A percentile compares a stretch with the other conserved stretches of the same genome.
Conservation (phyloP, 2,113 vertebrate species). For the Arenaria interpres region DNA sequence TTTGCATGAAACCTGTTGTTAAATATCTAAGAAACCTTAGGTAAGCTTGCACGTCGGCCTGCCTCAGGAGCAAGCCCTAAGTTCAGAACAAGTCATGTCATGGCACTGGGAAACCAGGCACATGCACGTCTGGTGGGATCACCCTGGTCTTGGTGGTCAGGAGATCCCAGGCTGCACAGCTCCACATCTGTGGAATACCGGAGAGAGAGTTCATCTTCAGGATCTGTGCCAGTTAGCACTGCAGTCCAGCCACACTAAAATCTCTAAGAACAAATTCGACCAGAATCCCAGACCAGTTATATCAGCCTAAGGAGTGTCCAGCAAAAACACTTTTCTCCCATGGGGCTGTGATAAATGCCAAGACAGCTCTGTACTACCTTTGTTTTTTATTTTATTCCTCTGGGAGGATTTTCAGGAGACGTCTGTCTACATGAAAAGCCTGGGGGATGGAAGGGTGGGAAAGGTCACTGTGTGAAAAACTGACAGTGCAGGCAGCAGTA, state of each 20-base stretch:
- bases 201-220: not conserved
- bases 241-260: not conserved
- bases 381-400: not conserved
- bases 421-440: not conserved
- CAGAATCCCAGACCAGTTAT: not conserved
- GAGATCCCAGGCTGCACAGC: not conserved
- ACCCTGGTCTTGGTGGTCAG: not conserved
- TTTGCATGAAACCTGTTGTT: not conserved
- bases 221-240: not conserved
- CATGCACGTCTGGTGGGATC: not conserved
- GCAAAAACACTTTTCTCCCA: not conserved
- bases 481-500: not conserved
- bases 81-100: not conserved
- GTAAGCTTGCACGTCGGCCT: not conserved
- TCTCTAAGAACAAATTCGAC: not conserved
- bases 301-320: not conserved
- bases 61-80: not conserved
- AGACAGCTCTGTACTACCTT: not conserved
- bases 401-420: not conserved
- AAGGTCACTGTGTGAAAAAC: not conserved
- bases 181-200: fast-evolving
- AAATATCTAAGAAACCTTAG: not conserved
- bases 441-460: not conserved
- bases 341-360: not conserved
- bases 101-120: not conserved